Evolutionary conservation across 2,113 vertebrate genomes (phyloP).

Genomic region (Plestiodon gilberti): DNA sequence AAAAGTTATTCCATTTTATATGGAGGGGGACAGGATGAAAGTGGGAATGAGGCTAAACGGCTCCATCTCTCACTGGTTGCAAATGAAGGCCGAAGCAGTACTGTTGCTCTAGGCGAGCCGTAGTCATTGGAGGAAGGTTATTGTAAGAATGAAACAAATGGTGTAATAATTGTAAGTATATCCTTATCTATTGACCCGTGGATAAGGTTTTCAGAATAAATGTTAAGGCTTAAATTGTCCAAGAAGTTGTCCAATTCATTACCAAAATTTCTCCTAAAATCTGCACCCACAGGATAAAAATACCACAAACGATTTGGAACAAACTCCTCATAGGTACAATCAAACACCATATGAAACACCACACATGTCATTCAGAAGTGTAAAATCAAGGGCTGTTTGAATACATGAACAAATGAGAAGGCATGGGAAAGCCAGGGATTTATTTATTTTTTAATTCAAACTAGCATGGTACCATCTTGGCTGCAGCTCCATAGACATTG

Average conservation of each 20-base stretch:
- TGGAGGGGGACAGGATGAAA: too few relatives aligned
- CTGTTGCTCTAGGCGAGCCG: too few relatives aligned
- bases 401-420: background rate
- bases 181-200: too few relatives aligned
- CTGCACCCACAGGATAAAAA: background rate
- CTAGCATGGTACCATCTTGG: background rate
- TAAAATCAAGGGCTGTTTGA: background rate
- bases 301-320: background rate
- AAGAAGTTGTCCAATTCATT: background rate
- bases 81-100: too few relatives aligned
- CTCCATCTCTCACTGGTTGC: too few relatives aligned
- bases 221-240: too few relatives aligned
- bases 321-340: background rate
- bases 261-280: background rate
- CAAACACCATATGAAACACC: background rate
- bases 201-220: too few relatives aligned
- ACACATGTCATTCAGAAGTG: background rate
- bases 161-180: too few relatives aligned
- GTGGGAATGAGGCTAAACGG: too few relatives aligned
- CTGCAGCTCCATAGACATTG: background rate
- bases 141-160: too few relatives aligned
- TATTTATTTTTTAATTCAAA: background rate
- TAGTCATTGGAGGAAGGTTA: too few relatives aligned
- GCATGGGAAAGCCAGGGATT: background rate
- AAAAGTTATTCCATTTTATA: too few relatives aligned